Evolutionary conservation across 1,140 invertebrate genomes (phyloP), one percentile per base, ranked within the genome.

Genomic region (Elysia chlorotica): DNA sequence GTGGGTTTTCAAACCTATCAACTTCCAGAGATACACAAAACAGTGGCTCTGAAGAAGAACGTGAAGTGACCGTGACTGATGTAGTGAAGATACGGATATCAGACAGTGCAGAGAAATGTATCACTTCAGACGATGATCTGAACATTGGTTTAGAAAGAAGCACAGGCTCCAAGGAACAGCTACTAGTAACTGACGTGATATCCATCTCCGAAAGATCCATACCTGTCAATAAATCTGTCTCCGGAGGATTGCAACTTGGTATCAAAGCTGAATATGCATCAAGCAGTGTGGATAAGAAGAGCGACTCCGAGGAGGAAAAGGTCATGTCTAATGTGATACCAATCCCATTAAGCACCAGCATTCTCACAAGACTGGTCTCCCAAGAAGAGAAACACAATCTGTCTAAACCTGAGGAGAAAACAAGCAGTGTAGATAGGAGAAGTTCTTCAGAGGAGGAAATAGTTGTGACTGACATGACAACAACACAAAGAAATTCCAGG

Each of bases 21-120:
- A n/a, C n/a, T n/a, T n/a, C n/a, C n/a, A n/a, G n/a, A n/a, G n/a
- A n/a, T n/a, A n/a, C n/a, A n/a, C n/a, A n/a, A n/a, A n/a, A n/a
- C 10, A 59, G 56, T 28, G 25, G 25, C 25, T 59, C 56, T 59
- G 56, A 59, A 28, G 25, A 21, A 28, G 56, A 59, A n/a, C n/a
- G n/a, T n/a, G n/a, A n/a, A 28, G 17, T 59, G 10, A 59, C 41
- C 2, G 63, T 65, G 2, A 65, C 63, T 65, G 63, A 65, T 35
- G 35, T 38, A 23, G 23, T 65, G 35, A 36, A 17, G 4, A 2
- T 65, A 38, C 10, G 33, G 36, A 37, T 19, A 30, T 19, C 30
- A 19, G 19, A 25, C 30, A 3, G 3, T 30, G 5, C 23, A 5
- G 21, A 10, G 21, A n/a, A n/a, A n/a, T n/a, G n/a, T n/a, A n/a